phyloP scores from a whole-genome alignment of 2,113 vertebrate genomes.

The Hyaena hyaena region DNA sequence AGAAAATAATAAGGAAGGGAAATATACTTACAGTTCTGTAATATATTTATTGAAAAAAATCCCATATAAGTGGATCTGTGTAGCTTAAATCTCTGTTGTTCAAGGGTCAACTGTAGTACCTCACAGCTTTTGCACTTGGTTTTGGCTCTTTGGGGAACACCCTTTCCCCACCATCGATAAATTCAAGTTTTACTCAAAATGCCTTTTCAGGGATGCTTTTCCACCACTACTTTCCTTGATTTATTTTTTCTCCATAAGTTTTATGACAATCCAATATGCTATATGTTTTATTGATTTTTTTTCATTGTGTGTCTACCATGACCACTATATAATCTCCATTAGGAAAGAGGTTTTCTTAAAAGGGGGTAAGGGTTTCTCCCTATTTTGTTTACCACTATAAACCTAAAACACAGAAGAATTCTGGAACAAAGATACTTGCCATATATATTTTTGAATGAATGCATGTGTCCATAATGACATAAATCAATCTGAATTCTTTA shows the following conservation, averaged over 20 bases:
- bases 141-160: not conserved
- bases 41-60: not conserved
- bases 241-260: constrained; percentile 41
- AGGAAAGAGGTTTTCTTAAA: not conserved
- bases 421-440: not conserved
- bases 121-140: not conserved
- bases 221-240: not conserved
- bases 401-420: not conserved
- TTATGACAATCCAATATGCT: not conserved
- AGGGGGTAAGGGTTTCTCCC: not conserved
- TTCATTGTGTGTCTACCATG: not conserved
- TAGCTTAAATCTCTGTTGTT: not conserved
- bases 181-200: not conserved
- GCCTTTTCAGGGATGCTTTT: not conserved
- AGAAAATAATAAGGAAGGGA: not conserved
- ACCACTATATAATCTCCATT: not conserved
- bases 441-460: not conserved
- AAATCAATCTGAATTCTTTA: not conserved
- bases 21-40: not conserved
- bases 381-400: not conserved
- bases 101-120: not conserved
- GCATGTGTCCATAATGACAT: not conserved
- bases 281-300: not conserved
- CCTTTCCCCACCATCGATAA: not conserved
- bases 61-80: not conserved